Evolutionary conservation across 2,888 invertebrate species (phyloP), one percentile per base, ranked within the genome.

Genomic region (Drosophila robusta): DNA sequence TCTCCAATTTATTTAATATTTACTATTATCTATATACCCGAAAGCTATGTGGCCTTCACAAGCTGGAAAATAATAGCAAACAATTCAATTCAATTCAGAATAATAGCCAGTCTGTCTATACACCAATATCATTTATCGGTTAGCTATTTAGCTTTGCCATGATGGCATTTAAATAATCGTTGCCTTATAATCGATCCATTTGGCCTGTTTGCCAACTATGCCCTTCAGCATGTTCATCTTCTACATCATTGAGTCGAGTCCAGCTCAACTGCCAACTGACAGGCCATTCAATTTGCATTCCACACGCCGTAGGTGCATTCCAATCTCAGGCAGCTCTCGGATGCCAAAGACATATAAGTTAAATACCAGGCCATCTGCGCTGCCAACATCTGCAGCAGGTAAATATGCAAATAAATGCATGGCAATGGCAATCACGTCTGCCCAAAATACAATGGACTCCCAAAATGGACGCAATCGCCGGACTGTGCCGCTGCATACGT

Each of bases 381-480:
- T 46, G 45, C 16, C 38, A 22, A 39, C 57, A 54, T 16, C 55
- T 44, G 61, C 71, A 60, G 44, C 75, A 76, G 84, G 81, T 80
- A 72, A 87, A 89, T 78, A 84, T 89, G 85, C 85, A 84, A 80
- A 89, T 87, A 80, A 78, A 89, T 89, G 73, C 72, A 77, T 70
- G 66, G 49, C 56, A 55, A 66, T 69, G 65, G 68, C 83, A 83
- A 74, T 83, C 87, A 87, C 78, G 72, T 89, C 54, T 45, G 38
- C 39, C 49, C 46, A 45, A 44, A 72, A 50, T 64, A 42, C 39
- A 42, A 41, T 56, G 45, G 47, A 50, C 63, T 29, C 49, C 9
- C 26, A 16, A 9, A 9, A 9, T 9, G 18, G 18, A 16, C 50
- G 6, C 22, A 1, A 29, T 22, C 12, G 1, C 22, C n/a, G 63